phyloP scores from a whole-genome alignment of 2,113 vertebrate genomes.

The Riparia riparia region DNA sequence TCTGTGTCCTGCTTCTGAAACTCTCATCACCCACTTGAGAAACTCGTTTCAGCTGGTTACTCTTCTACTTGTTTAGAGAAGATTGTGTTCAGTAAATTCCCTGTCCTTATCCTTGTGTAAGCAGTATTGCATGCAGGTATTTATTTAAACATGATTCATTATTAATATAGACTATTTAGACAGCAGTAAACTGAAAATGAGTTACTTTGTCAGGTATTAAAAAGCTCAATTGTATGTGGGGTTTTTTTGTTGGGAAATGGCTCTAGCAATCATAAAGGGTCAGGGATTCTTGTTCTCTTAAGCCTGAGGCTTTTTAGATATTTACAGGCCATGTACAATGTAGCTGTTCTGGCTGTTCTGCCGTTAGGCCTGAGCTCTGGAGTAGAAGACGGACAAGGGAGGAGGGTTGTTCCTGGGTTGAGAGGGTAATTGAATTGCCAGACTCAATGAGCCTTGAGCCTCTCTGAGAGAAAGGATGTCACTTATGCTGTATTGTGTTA shows the following conservation, averaged over 20 bases:
- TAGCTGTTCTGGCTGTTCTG: constrained; percentile 19
- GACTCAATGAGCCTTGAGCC: constrained; percentile 63
- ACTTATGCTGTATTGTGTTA: constrained; percentile 54
- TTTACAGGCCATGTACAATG: constrained; percentile 47
- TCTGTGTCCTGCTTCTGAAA: background rate
- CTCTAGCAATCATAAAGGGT: constrained; percentile 66
- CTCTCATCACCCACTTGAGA: background rate
- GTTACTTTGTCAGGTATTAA: constrained; percentile 56
- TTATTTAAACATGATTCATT: constrained; percentile 54
- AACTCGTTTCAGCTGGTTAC: background rate
- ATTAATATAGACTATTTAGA: constrained; percentile 34
- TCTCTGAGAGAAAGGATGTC: constrained; percentile 67
- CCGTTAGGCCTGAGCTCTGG: constrained; percentile 17
- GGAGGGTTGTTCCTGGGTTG: constrained; percentile 52
- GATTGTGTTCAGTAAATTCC: background rate
- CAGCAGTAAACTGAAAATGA: background rate
- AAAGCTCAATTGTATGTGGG: constrained; percentile 14
- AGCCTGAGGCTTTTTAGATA: constrained; percentile 68
- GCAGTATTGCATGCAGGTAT: background rate
- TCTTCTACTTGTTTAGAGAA: background rate
- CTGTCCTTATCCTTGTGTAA: background rate
- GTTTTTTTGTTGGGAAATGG: constrained; percentile 50
- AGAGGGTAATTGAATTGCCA: constrained; percentile 78
- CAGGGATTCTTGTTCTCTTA: constrained; percentile 64
- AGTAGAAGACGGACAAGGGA: constrained; percentile 3